phyloP scores from a whole-genome alignment of 2,888 invertebrate species.

The Notocelia uddmanniana region DNA sequence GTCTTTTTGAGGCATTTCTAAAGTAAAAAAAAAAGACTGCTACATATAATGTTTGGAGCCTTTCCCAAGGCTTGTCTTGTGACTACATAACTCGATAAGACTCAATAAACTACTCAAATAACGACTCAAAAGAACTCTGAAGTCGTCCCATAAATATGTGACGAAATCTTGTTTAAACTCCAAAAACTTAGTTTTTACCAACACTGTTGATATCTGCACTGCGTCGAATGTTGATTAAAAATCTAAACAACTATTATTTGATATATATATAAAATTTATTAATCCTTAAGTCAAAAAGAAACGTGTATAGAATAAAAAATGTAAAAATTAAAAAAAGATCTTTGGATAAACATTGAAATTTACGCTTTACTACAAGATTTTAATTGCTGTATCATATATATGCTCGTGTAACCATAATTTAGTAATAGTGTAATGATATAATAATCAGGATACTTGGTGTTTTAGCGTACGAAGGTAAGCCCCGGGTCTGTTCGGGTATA shows the following conservation, averaged over 20 bases:
- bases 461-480: constrained; percentile 67
- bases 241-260: constrained; percentile 23
- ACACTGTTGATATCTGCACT: too few species aligned
- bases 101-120: too few species aligned
- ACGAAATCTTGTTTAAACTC: too few species aligned
- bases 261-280: constrained; percentile 29
- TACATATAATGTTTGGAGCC: too few species aligned
- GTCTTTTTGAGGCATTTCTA: too few species aligned
- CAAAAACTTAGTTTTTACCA: too few species aligned
- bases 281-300: constrained; percentile 18
- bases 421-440: constrained; percentile 65
- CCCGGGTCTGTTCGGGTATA: constrained; percentile 69
- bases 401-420: constrained; percentile 68
- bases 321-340: constrained; percentile 71
- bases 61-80: too few species aligned
- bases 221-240: constrained; percentile 29
- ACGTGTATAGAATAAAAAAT: constrained; percentile 22
- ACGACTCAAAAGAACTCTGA: too few species aligned
- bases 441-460: constrained; percentile 71
- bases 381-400: constrained; percentile 62
- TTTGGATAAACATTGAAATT: constrained; percentile 76
- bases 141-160: too few species aligned
- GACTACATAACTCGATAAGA: too few species aligned
- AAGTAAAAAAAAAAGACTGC: too few species aligned
- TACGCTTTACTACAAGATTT: constrained; percentile 56